A percentile compares a stretch with the other conserved stretches of the same genome.
Evolutionary conservation across 2,797 vertebrate species (phyloP).

Genomic region (Odontamblyopus rebecca): DNA sequence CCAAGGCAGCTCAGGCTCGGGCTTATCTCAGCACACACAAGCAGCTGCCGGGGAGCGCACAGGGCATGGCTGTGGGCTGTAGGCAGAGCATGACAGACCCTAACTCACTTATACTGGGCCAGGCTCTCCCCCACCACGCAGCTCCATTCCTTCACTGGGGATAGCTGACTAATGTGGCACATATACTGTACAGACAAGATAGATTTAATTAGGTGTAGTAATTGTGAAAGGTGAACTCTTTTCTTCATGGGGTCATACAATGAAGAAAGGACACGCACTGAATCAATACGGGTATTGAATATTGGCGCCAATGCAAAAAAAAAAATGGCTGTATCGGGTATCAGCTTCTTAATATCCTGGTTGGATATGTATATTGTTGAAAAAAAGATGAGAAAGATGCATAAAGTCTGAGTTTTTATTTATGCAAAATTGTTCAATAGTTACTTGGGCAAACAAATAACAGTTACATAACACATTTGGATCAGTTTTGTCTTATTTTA

Average conservation of each 20-base stretch:
- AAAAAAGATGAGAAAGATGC: no score
- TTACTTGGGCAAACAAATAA: no score
- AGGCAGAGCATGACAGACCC: conserved; percentile 57
- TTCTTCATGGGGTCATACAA: conserved; percentile 5
- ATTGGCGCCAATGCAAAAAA: no score
- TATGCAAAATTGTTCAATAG: no score
- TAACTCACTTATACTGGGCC: conserved; percentile 23
- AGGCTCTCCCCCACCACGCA: conserved; percentile 20
- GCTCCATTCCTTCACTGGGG: conserved; percentile 9
- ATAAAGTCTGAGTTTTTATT: no score
- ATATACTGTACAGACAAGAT: conserved; percentile 3
- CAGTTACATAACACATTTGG: no score
- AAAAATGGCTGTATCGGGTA: no score
- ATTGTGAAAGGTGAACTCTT: conserved; percentile 2
- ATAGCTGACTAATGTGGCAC: conserved; percentile 18
- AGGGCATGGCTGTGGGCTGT: conserved; percentile 57
- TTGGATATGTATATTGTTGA: no score
- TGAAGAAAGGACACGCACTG: neutral
- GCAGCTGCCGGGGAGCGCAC: conserved; percentile 61
- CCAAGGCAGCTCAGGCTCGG: conserved; percentile 53
- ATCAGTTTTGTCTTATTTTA: no score
- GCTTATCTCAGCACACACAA: conserved; percentile 70
- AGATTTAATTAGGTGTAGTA: conserved; percentile 14
- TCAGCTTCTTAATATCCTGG: no score
- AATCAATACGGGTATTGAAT: no score